A percentile compares a stretch with the other conserved stretches of the same genome.
Conservation (phyloP, 2,888 invertebrate genomes). For the Rhaphigaster nebulosa region DNA sequence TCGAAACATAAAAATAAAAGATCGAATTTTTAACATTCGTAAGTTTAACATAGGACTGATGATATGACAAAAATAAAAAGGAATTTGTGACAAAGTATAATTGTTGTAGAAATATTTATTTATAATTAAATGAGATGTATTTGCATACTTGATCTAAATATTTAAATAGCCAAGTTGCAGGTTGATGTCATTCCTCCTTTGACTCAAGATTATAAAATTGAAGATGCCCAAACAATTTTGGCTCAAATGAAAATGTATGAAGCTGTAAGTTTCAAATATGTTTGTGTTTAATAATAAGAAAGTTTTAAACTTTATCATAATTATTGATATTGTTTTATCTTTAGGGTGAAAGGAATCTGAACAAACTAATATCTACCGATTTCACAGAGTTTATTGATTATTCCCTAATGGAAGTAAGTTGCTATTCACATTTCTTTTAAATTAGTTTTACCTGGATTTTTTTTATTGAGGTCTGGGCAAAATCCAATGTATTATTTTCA, state of each 20-base stretch:
- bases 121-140: background rate
- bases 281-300: background rate
- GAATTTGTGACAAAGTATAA: no score
- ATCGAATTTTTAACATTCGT: no score
- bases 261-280: background rate
- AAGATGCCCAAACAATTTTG: background rate
- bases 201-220: slow-evolving; percentile 8
- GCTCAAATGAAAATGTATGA: background rate
- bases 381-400: background rate
- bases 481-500: background rate
- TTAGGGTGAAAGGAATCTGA: background rate
- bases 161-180: background rate
- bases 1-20: no score
- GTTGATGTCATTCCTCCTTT: background rate
- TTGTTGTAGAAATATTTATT: background rate
- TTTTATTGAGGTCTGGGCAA: no score
- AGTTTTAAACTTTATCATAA: background rate
- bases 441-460: background rate
- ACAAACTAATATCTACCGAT: background rate
- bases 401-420: background rate
- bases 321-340: background rate
- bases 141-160: background rate
- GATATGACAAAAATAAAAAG: no score
- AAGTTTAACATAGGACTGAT: no score
- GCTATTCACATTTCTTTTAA: background rate